These are phyloP conservation scores for Diabrotica virgifera DNA, from an alignment of 1,140 invertebrate genomes.

Conservation along the genomic window DNA sequence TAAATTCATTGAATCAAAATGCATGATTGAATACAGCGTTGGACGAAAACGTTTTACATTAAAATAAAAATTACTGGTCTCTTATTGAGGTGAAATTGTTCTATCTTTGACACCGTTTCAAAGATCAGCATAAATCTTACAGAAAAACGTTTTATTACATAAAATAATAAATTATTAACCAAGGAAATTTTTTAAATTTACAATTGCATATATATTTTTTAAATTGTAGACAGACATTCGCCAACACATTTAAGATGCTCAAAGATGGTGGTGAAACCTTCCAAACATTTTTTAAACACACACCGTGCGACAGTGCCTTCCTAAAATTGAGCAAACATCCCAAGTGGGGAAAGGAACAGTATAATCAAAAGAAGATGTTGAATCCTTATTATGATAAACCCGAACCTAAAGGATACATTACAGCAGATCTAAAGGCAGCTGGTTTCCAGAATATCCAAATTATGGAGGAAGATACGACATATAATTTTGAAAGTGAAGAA, in stretches of 20 bases:
- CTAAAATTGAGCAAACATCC: not conserved
- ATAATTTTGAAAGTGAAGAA: not conserved
- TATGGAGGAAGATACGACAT: not conserved
- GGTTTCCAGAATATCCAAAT: not conserved
- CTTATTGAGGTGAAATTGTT: no score
- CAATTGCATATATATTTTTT: not conserved
- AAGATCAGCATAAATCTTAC: no score
- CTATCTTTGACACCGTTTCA: no score
- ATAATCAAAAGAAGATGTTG: constrained; percentile 1
- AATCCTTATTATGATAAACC: not conserved
- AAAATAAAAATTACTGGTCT: no score
- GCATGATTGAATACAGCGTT: no score
- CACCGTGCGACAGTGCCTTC: not conserved
- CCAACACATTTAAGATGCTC: not conserved
- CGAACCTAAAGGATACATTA: not conserved
- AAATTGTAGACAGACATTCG: not conserved
- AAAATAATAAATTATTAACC: no score
- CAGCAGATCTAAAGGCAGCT: not conserved
- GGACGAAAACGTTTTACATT: no score
- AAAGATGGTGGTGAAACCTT: constrained; percentile 1
- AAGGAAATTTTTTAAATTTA: no score
- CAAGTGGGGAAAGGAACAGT: constrained; percentile 2
- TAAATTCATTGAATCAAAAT: no score
- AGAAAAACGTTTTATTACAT: no score
- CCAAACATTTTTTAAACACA: not conserved